phyloP scores from a whole-genome alignment of 2,113 vertebrate species.

The Cacatua alba region DNA sequence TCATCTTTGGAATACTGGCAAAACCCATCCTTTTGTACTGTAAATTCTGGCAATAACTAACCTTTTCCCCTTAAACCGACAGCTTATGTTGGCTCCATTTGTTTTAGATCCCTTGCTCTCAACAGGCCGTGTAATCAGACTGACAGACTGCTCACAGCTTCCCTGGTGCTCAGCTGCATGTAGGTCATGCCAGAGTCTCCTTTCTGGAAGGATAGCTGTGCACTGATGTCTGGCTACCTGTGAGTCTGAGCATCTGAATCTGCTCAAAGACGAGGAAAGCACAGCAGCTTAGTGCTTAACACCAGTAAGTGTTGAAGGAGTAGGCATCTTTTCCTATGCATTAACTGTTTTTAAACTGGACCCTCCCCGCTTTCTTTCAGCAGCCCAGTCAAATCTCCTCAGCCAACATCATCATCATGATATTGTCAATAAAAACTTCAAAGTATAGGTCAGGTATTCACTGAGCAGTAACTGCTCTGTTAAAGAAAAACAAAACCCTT shows the following conservation, averaged over 20 bases:
- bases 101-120: slow-evolving; percentile 23
- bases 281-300: not conserved
- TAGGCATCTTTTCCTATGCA: not conserved
- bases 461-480: not conserved
- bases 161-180: not conserved
- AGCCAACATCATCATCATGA: not conserved
- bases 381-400: not conserved
- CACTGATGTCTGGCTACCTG: not conserved
- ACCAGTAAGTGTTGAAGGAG: not conserved
- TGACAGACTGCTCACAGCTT: not conserved
- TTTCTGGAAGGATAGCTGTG: not conserved
- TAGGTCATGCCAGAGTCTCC: not conserved
- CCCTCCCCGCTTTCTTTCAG: not conserved
- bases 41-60: slow-evolving; percentile 28
- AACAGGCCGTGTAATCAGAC: not conserved
- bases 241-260: not conserved
- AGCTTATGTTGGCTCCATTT: not conserved
- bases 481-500: slow-evolving; percentile 41
- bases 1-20: not conserved
- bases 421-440: not conserved
- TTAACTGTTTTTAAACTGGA: not conserved
- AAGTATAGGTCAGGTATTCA: slow-evolving; percentile 12
- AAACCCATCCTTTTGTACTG: not conserved
- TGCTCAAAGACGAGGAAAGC: not conserved
- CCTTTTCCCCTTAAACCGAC: slow-evolving; percentile 20